phyloP scores from a whole-genome alignment of 2,797 vertebrate species.

The Chelon labrosus region DNA sequence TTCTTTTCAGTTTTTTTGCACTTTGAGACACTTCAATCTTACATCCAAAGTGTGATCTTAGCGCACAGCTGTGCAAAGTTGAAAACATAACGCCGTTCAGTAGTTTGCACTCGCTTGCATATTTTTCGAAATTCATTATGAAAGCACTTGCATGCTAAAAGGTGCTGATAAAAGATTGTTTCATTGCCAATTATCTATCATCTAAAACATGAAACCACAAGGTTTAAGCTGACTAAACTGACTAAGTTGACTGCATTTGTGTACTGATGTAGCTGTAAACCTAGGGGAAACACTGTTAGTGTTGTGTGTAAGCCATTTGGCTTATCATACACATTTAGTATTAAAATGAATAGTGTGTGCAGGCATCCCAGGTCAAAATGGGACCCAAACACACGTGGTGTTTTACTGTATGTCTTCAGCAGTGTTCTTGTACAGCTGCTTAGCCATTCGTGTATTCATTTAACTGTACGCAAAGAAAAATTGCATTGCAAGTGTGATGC shows the following conservation, averaged over 20 bases:
- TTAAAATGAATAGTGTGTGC: slow-evolving; percentile 24
- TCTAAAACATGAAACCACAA: background rate
- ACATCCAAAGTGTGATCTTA: background rate
- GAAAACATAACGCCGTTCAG: background rate
- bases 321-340: background rate
- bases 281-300: too few species aligned
- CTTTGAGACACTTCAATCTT: too few species aligned
- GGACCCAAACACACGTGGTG: background rate
- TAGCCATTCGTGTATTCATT: too few species aligned
- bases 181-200: background rate
- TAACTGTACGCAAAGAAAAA: background rate
- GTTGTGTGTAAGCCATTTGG: background rate
- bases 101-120: background rate
- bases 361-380: background rate
- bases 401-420: background rate
- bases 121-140: background rate
- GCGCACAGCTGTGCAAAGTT: background rate
- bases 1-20: background rate
- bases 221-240: background rate
- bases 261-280: too few species aligned
- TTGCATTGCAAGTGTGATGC: background rate
- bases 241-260: too few species aligned
- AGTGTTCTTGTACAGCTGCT: background rate
- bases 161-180: background rate
- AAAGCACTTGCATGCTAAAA: background rate